Conservation (phyloP, 1,140 invertebrate species). For the Caenorhabditis latens region DNA sequence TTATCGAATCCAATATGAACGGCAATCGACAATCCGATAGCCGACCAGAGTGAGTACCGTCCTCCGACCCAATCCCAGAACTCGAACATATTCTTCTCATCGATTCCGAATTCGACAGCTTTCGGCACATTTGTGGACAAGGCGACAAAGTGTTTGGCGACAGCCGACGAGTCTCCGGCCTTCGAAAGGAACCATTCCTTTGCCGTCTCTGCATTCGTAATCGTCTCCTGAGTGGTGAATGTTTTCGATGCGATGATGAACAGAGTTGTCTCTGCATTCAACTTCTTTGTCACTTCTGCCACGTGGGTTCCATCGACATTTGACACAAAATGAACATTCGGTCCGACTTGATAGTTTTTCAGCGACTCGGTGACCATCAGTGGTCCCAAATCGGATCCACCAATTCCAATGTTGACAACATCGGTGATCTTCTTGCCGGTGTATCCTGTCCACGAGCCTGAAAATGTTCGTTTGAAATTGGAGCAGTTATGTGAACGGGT, state of each 20-base stretch:
- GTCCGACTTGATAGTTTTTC: slow-evolving; percentile 88
- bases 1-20: slow-evolving; percentile 92
- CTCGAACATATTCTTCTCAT: slow-evolving; percentile 97
- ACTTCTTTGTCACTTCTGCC: slow-evolving; percentile 90
- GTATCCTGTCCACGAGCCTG: slow-evolving; percentile 88
- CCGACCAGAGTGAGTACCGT: slow-evolving; percentile 93
- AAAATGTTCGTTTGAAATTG: too few relatives aligned
- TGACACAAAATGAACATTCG: slow-evolving; percentile 95
- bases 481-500: too few relatives aligned
- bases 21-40: slow-evolving; percentile 95
- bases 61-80: slow-evolving; percentile 99
- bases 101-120: slow-evolving; percentile 89
- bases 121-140: slow-evolving; percentile 89
- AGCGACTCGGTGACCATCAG: slow-evolving; percentile 98
- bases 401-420: slow-evolving; percentile 99
- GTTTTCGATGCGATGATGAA: slow-evolving; percentile 99
- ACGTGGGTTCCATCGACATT: slow-evolving; percentile 99
- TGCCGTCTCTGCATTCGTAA: slow-evolving; percentile 97
- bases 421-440: slow-evolving; percentile 95
- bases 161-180: slow-evolving; percentile 86
- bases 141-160: slow-evolving; percentile 97
- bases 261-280: slow-evolving; percentile 92
- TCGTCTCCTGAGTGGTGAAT: slow-evolving; percentile 99
- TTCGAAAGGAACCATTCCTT: slow-evolving; percentile 91
- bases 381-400: slow-evolving; percentile 96